Conservation (phyloP, 2,888 invertebrate species). For the Tetramorium bicarinatum region DNA sequence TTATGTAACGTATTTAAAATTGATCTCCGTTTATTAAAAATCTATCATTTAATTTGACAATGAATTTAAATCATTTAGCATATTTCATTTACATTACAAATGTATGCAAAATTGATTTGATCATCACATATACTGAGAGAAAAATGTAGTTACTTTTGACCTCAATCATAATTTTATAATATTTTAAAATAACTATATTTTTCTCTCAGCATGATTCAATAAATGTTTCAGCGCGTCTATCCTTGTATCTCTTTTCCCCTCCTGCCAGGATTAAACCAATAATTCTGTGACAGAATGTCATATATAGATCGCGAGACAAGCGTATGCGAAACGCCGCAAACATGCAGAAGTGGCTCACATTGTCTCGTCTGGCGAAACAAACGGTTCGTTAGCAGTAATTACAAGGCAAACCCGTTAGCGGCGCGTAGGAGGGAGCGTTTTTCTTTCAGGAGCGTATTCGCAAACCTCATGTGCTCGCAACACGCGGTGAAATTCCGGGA, state of each 20-base stretch:
- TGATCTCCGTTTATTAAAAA: background rate
- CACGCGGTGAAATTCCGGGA: background rate
- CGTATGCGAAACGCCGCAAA: constrained; percentile 51
- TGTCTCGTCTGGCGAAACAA: constrained; percentile 72
- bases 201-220: too few relatives aligned
- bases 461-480: background rate
- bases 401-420: constrained; percentile 71
- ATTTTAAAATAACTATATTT: too few relatives aligned
- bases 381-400: constrained; percentile 78
- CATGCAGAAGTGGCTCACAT: constrained; percentile 51
- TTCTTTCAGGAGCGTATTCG: constrained; percentile 28
- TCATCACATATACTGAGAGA: too few relatives aligned
- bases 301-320: constrained; percentile 32
- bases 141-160: too few relatives aligned
- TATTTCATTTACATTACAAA: background rate
- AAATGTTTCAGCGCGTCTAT: background rate
- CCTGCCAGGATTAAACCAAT: constrained; percentile 5
- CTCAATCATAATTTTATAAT: too few relatives aligned
- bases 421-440: constrained; percentile 61
- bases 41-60: background rate
- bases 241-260: background rate
- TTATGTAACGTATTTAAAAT: background rate
- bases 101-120: background rate
- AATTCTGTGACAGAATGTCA: constrained; percentile 39
- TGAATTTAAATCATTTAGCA: background rate